These are phyloP conservation scores for Erythrocebus patas DNA, from an alignment of 2,113 vertebrate species.

Conservation along the genomic window DNA sequence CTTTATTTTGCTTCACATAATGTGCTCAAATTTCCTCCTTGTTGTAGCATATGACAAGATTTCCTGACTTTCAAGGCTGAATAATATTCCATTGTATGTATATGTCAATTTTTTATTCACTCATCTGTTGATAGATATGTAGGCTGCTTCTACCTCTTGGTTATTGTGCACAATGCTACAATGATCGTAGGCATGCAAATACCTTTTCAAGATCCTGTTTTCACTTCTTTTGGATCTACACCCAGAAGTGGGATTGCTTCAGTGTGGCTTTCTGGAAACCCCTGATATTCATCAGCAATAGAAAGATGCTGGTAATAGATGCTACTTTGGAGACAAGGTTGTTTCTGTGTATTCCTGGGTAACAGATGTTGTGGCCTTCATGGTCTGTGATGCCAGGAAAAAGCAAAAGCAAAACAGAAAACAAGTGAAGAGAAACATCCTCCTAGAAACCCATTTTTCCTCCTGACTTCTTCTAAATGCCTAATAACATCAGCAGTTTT, in stretches of 20 bases:
- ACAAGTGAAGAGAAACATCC: not conserved
- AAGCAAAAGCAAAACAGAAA: not conserved
- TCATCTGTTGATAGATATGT: not conserved
- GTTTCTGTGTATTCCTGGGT: not conserved
- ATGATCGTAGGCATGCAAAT: not conserved
- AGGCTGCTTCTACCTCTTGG: not conserved
- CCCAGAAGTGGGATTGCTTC: not conserved
- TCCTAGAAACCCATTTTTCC: not conserved
- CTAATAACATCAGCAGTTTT: not conserved
- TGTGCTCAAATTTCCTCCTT: not conserved
- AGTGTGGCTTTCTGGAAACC: not conserved
- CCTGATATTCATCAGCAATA: not conserved
- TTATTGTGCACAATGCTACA: not conserved
- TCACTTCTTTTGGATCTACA: not conserved
- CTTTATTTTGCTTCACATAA: not conserved
- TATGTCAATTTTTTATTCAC: not conserved
- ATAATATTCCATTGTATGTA: not conserved
- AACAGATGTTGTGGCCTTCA: not conserved
- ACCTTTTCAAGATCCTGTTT: not conserved
- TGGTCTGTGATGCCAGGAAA: not conserved
- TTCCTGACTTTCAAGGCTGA: not conserved
- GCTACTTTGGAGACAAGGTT: not conserved
- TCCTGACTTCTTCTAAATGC: slow-evolving; percentile 5
- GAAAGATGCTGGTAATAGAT: not conserved
- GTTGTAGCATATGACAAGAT: not conserved